Conservation (phyloP, 2,113 vertebrate genomes). For the Phalacrocorax pelagicus region DNA sequence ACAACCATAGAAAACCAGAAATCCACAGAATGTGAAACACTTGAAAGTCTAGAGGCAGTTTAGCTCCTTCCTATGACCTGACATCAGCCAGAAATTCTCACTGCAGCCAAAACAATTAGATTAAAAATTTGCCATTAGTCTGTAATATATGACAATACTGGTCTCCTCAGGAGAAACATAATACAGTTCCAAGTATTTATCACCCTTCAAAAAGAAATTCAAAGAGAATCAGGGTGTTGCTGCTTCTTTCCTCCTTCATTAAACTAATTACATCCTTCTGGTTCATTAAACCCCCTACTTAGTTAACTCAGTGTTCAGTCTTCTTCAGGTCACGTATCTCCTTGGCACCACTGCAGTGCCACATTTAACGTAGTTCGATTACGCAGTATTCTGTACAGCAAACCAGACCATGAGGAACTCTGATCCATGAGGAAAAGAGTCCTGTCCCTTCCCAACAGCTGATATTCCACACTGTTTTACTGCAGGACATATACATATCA, state of each 20-base stretch:
- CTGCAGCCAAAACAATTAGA: background rate
- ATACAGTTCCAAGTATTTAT: background rate
- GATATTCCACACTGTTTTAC: background rate
- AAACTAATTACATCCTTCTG: background rate
- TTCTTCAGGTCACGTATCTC: background rate
- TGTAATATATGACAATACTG: background rate
- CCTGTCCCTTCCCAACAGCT: background rate
- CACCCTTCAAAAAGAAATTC: background rate
- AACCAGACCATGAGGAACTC: background rate
- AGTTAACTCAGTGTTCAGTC: background rate
- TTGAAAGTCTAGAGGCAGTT: background rate
- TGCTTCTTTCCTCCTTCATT: background rate
- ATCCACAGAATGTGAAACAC: background rate
- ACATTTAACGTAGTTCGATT: background rate
- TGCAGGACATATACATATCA: rapidly evolving
- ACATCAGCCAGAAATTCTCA: background rate
- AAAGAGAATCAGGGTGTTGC: background rate
- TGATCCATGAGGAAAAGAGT: background rate
- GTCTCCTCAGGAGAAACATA: background rate
- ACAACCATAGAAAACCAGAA: background rate
- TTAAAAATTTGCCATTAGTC: background rate
- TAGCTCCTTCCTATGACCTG: background rate
- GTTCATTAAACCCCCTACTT: background rate
- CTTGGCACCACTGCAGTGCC: background rate
- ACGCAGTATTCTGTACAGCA: background rate